Evolutionary conservation across 2,888 invertebrate species (phyloP).

Genomic region (Heliconius charithonia): DNA sequence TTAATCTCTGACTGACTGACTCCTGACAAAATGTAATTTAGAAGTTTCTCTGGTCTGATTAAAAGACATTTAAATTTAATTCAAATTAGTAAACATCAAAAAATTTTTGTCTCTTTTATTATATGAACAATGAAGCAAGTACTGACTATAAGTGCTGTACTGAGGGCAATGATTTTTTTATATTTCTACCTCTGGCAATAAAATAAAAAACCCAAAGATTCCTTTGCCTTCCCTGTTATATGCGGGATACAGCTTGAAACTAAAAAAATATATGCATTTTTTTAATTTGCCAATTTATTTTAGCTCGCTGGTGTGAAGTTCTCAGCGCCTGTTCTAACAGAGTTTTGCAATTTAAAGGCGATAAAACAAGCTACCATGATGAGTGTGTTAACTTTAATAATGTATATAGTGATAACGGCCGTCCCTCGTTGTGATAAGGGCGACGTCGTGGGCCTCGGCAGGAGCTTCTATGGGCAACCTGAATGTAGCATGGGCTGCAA

Average conservation of each 20-base stretch:
- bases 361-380: constrained; percentile 42
- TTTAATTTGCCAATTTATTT: constrained; percentile 21
- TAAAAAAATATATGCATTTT: background rate
- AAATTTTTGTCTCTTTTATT: no score
- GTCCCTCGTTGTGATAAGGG: constrained; percentile 47
- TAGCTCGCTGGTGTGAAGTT: constrained; percentile 49
- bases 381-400: constrained; percentile 38
- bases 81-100: no score
- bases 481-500: constrained; percentile 50
- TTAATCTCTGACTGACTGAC: no score
- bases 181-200: no score
- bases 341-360: constrained; percentile 41
- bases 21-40: no score
- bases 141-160: no score
- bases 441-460: constrained; percentile 44
- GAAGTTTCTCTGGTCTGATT: no score
- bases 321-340: constrained; percentile 45
- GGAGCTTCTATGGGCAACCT: constrained; percentile 44
- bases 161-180: no score
- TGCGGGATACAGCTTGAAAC: background rate
- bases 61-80: no score
- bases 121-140: no score
- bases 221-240: background rate
- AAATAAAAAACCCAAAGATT: no score
- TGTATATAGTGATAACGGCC: constrained; percentile 39